Evolutionary conservation across 2,888 invertebrate species (phyloP), one percentile per base, ranked within the genome.

Genomic region (Dicranocentrus wangi): DNA sequence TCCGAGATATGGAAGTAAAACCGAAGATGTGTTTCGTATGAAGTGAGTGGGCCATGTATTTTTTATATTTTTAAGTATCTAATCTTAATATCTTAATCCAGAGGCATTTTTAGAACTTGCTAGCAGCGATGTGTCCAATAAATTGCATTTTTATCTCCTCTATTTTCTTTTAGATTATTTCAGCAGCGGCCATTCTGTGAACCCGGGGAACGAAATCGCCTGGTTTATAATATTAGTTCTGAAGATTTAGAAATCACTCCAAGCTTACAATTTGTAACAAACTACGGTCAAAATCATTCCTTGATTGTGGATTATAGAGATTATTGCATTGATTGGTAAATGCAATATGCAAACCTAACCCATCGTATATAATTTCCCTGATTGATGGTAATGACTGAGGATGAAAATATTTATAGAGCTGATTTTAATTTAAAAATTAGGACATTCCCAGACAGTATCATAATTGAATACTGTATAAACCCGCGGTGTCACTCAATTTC

Each of bases 311-410:
- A n/a, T n/a, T n/a, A n/a, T n/a, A 10, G 70, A 13, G 66, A 80
- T 66, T 82, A 76, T 23, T 82, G 82, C 53, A 47, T 82, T 25
- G 82, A 82, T 27, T 53, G 55, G 79, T 79, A 58, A 60, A 23
- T n/a, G n/a, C 10, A 17, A n/a, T 17, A 51, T 53, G n/a, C n/a
- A n/a, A n/a, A n/a, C 47, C 15, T 47, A 43, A 1, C 1, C 17
- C 7, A 61, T 1, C 2, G 58, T 25, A 8, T 58, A n/a, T 61
- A 58, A 53, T 15, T 53, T 15, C 10, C 17, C 17, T 53, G n/a
- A 53, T n/a, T 8, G 53, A 15, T 39, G 39, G 7, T 8, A 13
- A 39, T 13, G 39, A 47, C 32, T 32, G 32, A 32, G 32, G 10
- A 10, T 32, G 32, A 32, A 10, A 32, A 15, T 13, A 39, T 39